These are phyloP conservation scores for Tethya wilhelma DNA, from an alignment of 37 sponge, comb jelly and placozoan genomes.

Conservation along the genomic window DNA sequence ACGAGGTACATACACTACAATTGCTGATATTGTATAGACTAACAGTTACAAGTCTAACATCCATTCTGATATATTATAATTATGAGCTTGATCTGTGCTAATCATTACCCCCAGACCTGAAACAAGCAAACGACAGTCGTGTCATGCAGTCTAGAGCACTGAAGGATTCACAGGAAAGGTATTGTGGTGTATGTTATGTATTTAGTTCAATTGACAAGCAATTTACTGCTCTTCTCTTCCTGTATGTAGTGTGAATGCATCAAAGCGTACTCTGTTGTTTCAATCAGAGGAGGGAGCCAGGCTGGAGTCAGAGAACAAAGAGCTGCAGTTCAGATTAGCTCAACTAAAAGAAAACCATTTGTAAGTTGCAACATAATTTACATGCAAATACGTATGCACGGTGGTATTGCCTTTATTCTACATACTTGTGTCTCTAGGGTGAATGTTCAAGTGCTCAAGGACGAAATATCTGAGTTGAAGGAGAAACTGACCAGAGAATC, in stretches of 20 bases:
- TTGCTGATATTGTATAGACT: not conserved
- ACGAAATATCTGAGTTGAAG: slow-evolving; percentile 26
- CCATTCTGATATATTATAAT: no score
- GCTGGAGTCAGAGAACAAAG: slow-evolving; percentile 34
- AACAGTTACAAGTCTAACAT: not conserved
- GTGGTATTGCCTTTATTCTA: no score
- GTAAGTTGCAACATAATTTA: no score
- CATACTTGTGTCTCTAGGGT: slow-evolving; percentile 25
- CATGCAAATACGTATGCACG: no score
- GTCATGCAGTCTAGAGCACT: slow-evolving; percentile 21
- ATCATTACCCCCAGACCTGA: slow-evolving; percentile 28
- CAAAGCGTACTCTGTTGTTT: slow-evolving; percentile 48
- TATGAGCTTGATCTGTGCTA: no score
- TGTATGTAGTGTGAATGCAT: slow-evolving; percentile 27
- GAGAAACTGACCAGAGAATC: slow-evolving; percentile 23
- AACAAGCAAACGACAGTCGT: slow-evolving; percentile 17
- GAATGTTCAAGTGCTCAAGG: slow-evolving; percentile 39
- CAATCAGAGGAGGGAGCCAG: slow-evolving; percentile 61
- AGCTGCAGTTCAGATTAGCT: slow-evolving; percentile 32
- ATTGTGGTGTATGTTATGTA: no score
- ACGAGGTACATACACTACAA: slow-evolving; percentile 18
- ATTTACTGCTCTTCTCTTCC: not conserved
- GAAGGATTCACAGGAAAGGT: slow-evolving; percentile 40
- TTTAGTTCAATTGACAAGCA: no score
- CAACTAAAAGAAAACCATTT: slow-evolving; percentile 57